Percentiles rank a stretch among this genome's conserved stretches.
Conservation (phyloP, 1,140 invertebrate species). For the Anadara kagoshimensis region DNA sequence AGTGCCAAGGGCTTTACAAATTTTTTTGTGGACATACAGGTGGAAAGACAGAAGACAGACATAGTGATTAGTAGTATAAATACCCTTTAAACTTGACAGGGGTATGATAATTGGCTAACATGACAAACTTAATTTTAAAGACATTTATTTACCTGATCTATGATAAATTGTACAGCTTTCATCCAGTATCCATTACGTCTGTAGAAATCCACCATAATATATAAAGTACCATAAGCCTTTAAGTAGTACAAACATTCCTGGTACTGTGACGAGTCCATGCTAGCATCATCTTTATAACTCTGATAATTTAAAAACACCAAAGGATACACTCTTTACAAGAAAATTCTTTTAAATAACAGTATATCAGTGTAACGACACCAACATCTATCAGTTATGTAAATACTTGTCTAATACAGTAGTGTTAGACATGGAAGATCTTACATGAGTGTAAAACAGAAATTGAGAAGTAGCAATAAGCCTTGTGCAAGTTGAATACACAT, state of each 20-base stretch:
- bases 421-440: too few species aligned
- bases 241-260: conserved; percentile 73
- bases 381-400: not conserved
- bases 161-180: conserved; percentile 71
- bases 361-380: not conserved
- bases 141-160: conserved; percentile 65
- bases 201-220: conserved; percentile 69
- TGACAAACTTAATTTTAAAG: not conserved
- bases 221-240: conserved; percentile 69
- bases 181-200: conserved; percentile 68
- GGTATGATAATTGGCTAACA: too few species aligned
- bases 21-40: too few species aligned
- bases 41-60: too few species aligned
- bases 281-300: conserved; percentile 56
- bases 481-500: too few species aligned
- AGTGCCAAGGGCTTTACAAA: too few species aligned
- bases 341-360: not conserved
- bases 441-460: too few species aligned
- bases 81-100: too few species aligned
- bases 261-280: conserved; percentile 64
- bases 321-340: not conserved
- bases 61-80: too few species aligned
- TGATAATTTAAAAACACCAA: conserved; percentile 20
- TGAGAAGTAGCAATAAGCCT: too few species aligned
- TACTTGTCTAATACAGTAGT: too few species aligned